Evolutionary conservation across 2,888 invertebrate genomes (phyloP), one percentile per base, ranked within the genome.

Genomic region (Lepidochitona cinerea): DNA sequence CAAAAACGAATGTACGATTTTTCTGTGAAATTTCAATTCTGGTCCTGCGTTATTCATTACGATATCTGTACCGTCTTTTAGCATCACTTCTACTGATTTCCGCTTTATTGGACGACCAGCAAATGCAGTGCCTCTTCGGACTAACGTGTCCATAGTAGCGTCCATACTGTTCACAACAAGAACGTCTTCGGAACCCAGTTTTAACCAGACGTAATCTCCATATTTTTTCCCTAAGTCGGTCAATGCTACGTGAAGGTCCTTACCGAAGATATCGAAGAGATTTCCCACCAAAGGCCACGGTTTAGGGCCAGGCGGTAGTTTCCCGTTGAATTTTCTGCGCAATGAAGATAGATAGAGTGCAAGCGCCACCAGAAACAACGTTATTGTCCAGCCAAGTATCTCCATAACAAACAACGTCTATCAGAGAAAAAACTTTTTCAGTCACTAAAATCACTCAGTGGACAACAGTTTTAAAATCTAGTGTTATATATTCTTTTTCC

Each of bases 101-200:
- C 77, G 59, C 41, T 72, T 73, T 12, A 69, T 70, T 18, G 79
- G 79, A 32, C 79, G 71, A 32, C 79, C 79, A 12, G 79, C 75
- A 53, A 79, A 79, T n/a, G 73, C 68, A 26, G 68, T 71, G 1
- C 79, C 77, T 33, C 77, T 75, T 52, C 74, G 67, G 0, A 79
- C 75, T 33, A 79, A 74, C 64, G 76, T 72, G 3, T 73, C 74
- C 23, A 76, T 59, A 12, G 75, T 76, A 23, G 79, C 75, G 53
- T 79, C 77, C 72, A 79, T 79, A 23, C 68, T 77, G 54, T 75
- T 79, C 12, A 79, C 73, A 35, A 79, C 79, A n/a, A 79, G 52
- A 23, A 79, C 79, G 54, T 75, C 71, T 35, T 79, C 77, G 14
- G 74, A 72, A 0, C 68, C 79, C 37, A 79, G 41, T 37, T 74